Evolutionary conservation across 1,140 invertebrate species (phyloP).

Genomic region (Hypothenemus hampei): DNA sequence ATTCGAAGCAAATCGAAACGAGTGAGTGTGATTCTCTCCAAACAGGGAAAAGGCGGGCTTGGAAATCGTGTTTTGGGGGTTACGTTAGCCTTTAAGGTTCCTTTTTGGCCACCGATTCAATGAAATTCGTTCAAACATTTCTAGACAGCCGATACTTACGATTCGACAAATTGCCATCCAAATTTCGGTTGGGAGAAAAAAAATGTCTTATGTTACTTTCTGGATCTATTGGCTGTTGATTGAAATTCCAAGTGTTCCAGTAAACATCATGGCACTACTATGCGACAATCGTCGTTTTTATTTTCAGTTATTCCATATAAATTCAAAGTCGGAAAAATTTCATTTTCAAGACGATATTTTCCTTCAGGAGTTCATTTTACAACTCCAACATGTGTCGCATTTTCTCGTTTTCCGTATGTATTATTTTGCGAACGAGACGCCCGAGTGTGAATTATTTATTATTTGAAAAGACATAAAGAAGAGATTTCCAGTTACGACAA

Average conservation of each 20-base stretch:
- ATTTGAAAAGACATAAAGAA: too few species aligned
- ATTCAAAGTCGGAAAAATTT: too few species aligned
- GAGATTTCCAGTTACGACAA: not conserved
- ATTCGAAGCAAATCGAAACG: slow-evolving; percentile 41
- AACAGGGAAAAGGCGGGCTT: slow-evolving; percentile 44
- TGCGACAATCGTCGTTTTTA: too few species aligned
- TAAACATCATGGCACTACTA: too few species aligned
- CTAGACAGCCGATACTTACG: slow-evolving; percentile 7
- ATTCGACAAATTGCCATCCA: slow-evolving; percentile 3
- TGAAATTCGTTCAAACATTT: slow-evolving; percentile 16
- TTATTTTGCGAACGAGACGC: not conserved
- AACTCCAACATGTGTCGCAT: slow-evolving; percentile 23
- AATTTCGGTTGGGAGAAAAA: not conserved
- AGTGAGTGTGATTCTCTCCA: slow-evolving; percentile 43
- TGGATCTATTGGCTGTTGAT: too few species aligned
- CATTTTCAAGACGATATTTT: too few species aligned
- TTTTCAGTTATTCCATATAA: too few species aligned
- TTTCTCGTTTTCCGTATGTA: slow-evolving; percentile 5
- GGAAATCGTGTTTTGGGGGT: slow-evolving; percentile 39
- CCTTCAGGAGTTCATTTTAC: slow-evolving; percentile 19
- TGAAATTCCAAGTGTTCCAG: too few species aligned
- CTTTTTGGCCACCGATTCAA: slow-evolving; percentile 16
- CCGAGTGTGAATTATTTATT: slow-evolving; percentile 18
- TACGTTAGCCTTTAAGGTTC: slow-evolving; percentile 26
- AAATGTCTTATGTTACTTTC: too few species aligned